Evolutionary conservation across 2,888 invertebrate genomes (phyloP), one percentile per base, ranked within the genome.

Genomic region (Heliconius sara): DNA sequence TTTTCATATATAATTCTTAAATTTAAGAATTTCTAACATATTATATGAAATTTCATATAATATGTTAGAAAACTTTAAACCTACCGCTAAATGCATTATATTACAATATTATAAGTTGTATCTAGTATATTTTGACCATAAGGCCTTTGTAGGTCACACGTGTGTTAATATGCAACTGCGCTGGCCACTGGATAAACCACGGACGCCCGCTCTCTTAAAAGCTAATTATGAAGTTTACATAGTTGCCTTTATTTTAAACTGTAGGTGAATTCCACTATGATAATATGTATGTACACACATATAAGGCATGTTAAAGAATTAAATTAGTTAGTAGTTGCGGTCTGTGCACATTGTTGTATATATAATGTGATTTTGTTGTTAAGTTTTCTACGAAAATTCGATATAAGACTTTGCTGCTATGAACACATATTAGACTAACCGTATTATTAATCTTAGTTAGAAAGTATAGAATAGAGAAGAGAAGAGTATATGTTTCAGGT

Each of bases 121-220:
- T 78, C 68, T 39, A 74, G 78, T 60, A 79, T 80, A 77, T 79
- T 82, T 79, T 79, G 76, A 79, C 78, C 76, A 81, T 79, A 81
- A 81, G 65, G 76, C 43, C 71, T 77, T 83, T 84, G 83, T 85
- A 83, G 84, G 85, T 83, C 85, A 84, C 83, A 84, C 81, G 80
- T 84, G 83, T 84, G 83, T 80, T 84, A 80, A 80, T 80, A 83
- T 83, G 81, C 83, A 83, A 79, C 76, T 83, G 75, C 76, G 78
- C 73, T 73, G 74, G 47, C 57, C 73, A 75, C 65, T 73, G 76
- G 68, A 79, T 78, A 80, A 75, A 81, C 73, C 79, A 79, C 63
- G 80, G 80, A 81, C 80, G 77, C 67, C 79, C 79, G 75, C 75
- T 80, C 72, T 73, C 76, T 72, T 77, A 25, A 39, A 60, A 65